A percentile compares a stretch with the other conserved stretches of the same genome.
Evolutionary conservation across 2,888 invertebrate genomes (phyloP).

Genomic region (Rhagium mordax): DNA sequence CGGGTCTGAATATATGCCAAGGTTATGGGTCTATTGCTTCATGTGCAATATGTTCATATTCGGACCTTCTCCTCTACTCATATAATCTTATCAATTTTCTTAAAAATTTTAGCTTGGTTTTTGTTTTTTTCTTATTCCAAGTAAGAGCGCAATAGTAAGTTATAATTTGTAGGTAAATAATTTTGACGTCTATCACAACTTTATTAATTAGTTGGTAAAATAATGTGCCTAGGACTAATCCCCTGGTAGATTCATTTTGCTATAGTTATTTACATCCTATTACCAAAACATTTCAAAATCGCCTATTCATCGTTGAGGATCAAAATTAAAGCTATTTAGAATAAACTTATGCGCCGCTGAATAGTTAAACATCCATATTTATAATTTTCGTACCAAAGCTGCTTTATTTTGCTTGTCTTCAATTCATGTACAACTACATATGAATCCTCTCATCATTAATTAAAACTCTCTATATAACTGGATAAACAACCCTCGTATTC

Average conservation of each 20-base stretch:
- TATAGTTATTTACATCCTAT: not conserved
- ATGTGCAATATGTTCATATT: no score
- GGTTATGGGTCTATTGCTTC: no score
- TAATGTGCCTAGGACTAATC: not conserved
- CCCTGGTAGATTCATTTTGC: not conserved
- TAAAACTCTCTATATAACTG: constrained; percentile 15
- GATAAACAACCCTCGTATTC: constrained; percentile 16
- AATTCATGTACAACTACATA: not conserved
- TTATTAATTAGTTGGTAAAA: not conserved
- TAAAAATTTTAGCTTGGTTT: no score
- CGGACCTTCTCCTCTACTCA: no score
- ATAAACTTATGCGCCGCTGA: not conserved
- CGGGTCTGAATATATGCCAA: no score
- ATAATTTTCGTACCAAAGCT: constrained; percentile 2
- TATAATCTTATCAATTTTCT: no score
- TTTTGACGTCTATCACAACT: no score
- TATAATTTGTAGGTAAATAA: no score
- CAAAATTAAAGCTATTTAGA: not conserved
- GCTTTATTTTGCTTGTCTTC: not conserved
- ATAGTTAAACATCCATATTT: not conserved
- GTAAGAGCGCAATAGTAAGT: no score
- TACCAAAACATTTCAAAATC: not conserved
- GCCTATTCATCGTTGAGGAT: not conserved
- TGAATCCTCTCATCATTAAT: constrained; percentile 22
- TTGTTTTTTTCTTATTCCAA: no score